Conservation (phyloP, 2,113 vertebrate species). For the Spizaetus ornatus region DNA sequence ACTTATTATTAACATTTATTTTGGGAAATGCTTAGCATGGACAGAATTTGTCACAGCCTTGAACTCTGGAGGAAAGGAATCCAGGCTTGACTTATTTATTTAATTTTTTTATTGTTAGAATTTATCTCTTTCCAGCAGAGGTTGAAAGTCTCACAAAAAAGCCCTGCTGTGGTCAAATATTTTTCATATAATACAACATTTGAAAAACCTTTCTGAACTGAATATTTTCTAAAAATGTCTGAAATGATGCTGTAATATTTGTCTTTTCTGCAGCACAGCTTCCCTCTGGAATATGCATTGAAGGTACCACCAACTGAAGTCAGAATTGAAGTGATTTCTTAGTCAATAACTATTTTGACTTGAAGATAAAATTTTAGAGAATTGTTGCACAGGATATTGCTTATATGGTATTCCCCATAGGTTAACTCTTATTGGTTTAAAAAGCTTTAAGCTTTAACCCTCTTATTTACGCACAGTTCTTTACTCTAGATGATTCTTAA, state of each 20-base stretch:
- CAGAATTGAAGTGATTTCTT: neutral
- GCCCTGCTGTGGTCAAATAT: neutral
- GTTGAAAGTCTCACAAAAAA: neutral
- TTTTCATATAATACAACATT: neutral
- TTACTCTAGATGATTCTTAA: constrained; percentile 1
- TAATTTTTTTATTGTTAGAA: neutral
- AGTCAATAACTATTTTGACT: neutral
- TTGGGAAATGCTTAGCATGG: neutral
- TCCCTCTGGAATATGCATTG: neutral
- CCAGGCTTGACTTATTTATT: neutral
- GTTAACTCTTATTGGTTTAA: neutral
- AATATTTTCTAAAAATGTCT: constrained; percentile 2
- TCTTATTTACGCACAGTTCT: neutral
- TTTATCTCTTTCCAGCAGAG: neutral
- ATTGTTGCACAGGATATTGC: neutral
- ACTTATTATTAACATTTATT: neutral
- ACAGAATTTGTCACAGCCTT: neutral
- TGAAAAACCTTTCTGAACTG: neutral
- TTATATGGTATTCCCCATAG: neutral
- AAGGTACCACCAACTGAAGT: neutral
- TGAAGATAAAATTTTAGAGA: neutral
- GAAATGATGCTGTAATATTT: neutral
- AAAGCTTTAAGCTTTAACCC: neutral
- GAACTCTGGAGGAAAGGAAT: neutral
- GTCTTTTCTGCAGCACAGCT: neutral